phyloP scores from a whole-genome alignment of 2,888 invertebrate genomes.

The Leucoptera coffeella region DNA sequence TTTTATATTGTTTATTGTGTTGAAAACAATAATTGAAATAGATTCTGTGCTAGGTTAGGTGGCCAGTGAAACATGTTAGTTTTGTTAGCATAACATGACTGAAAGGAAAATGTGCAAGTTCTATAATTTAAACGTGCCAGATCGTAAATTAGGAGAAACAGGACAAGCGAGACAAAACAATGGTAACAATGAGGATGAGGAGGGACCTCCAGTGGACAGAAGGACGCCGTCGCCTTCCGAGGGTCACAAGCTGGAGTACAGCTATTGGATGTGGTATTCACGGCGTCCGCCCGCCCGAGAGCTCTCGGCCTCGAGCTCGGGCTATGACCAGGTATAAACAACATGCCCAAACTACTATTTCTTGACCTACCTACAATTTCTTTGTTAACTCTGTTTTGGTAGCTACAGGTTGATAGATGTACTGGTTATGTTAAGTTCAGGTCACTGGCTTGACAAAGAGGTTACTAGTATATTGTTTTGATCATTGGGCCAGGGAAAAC shows the following conservation, averaged over 20 bases:
- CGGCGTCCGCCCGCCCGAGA: conserved; percentile 47
- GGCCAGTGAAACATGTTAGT: conserved; percentile 48
- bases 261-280: conserved; percentile 89
- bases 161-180: conserved; percentile 15
- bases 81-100: conserved; percentile 41
- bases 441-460: too few relatives aligned
- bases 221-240: conserved; percentile 69
- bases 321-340: conserved; percentile 35
- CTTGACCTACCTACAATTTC: too few relatives aligned
- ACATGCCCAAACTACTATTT: too few relatives aligned
- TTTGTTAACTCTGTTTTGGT: too few relatives aligned
- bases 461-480: too few relatives aligned
- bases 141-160: conserved; percentile 37
- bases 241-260: conserved; percentile 88
- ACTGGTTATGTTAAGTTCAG: too few relatives aligned
- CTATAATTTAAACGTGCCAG: conserved; percentile 51
- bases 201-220: conserved; percentile 19
- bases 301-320: conserved; percentile 31
- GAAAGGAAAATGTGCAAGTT: conserved; percentile 53
- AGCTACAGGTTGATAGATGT: too few relatives aligned
- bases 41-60: conserved; percentile 43
- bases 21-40: conserved; percentile 19
- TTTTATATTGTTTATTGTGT: too few relatives aligned
- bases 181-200: conserved; percentile 33
- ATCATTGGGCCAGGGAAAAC: too few relatives aligned